Base-by-base conservation (phyloP, 2,888 invertebrate species). In the Acanthosepion esculentum region DNA sequence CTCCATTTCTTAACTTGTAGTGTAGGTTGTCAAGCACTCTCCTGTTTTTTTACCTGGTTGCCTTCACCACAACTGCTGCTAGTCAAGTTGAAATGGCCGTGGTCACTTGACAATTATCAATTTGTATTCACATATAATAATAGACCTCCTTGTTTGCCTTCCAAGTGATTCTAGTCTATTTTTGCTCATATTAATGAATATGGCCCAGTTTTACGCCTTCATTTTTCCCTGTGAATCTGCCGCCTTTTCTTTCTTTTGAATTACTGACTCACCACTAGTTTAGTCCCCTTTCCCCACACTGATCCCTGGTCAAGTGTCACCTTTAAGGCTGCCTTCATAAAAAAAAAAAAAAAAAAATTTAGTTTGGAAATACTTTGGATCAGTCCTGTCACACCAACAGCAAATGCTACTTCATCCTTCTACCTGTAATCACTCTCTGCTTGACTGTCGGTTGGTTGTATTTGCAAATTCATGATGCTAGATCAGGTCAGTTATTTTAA, bases 51-150 rank as follows among this genome's bases (percentile, higher is more conserved):
- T 78, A 78, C 78, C n/a, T n/a, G n/a, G n/a, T 78, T 10, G 29
- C n/a, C 33, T n/a, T n/a, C 78, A 78, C n/a, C 78, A n/a, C 78
- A 78, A 18, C 78, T 78, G 78, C n/a, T 78, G 78, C 78, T 78
- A 10, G 78, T 78, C 78, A n/a, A 78, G n/a, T n/a, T 78, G 78
- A 78, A 78, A 78, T 78, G 78, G 78, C 78, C 1, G 18, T 78
- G 78, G 78, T 78, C 78, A 78, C 78, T 78, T 78, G 78, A 78
- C n/a, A 78, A 78, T 78, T 78, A 78, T 78, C 78, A 78, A 78
- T 78, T 78, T 78, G 78, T 78, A 78, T 78, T 78, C n/a, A 33
- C 23, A 78, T 78, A 78, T 78, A 78, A 78, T 78, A 78, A 78
- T 78, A 78, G 78, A 15, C 78, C 78, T 12, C 78, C n/a, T 78